phyloP scores from a whole-genome alignment of 1,140 invertebrate genomes.

The Sesamia nonagrioides region DNA sequence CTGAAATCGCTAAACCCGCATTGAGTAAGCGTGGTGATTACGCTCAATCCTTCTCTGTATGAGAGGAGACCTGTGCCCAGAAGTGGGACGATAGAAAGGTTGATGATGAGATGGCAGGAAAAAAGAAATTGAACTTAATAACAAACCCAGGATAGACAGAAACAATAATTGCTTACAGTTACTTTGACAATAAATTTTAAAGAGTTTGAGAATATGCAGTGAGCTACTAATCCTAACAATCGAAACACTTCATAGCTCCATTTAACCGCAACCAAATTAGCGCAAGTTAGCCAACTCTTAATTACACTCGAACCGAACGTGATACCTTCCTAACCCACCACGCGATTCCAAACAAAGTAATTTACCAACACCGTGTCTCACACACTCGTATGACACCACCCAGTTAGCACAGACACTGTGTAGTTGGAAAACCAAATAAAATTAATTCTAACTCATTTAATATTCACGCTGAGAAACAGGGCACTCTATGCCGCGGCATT shows the following conservation, averaged over 20 bases:
- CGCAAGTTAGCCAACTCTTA: slow-evolving; percentile 13
- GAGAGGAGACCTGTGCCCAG: too few species aligned
- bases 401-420: neutral
- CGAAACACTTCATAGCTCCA: neutral
- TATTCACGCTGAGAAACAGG: slow-evolving; percentile 23
- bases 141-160: too few species aligned
- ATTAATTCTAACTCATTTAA: slow-evolving; percentile 32
- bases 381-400: neutral
- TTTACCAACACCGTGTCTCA: slow-evolving; percentile 18
- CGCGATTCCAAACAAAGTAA: neutral
- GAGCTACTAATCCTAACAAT: neutral
- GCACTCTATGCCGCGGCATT: neutral
- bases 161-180: too few species aligned
- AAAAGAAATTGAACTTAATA: too few species aligned
- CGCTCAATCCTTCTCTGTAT: too few species aligned
- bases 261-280: neutral
- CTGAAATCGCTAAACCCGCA: too few species aligned
- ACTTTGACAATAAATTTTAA: too few species aligned
- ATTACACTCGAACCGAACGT: slow-evolving; percentile 37
- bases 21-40: too few species aligned
- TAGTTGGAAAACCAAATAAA: slow-evolving; percentile 34
- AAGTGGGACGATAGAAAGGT: too few species aligned
- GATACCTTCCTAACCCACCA: slow-evolving; percentile 13
- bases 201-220: too few species aligned
- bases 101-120: too few species aligned